phyloP scores from a whole-genome alignment of 2,888 invertebrate species.

The Anodontia alba region DNA sequence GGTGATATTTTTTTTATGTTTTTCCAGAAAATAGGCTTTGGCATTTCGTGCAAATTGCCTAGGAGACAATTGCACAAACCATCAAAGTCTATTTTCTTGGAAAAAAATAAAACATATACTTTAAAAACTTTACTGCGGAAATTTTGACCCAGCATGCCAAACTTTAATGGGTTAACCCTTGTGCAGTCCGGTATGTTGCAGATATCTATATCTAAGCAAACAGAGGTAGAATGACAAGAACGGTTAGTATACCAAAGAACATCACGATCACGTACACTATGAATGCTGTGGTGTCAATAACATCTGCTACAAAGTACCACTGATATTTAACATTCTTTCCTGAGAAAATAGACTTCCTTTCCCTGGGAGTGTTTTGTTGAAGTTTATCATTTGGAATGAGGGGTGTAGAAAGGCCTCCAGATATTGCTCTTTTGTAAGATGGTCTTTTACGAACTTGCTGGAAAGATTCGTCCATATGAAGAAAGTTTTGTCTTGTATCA shows the following conservation, averaged over 20 bases:
- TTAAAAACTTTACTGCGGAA: too few relatives aligned
- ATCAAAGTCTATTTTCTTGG: too few relatives aligned
- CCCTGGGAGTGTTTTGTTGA: not conserved
- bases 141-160: too few relatives aligned
- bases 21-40: too few relatives aligned
- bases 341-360: slow-evolving; percentile 10
- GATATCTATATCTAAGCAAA: slow-evolving; percentile 43
- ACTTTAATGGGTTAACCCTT: too few relatives aligned
- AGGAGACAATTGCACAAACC: too few relatives aligned
- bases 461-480: not conserved
- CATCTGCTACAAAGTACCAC: slow-evolving; percentile 81
- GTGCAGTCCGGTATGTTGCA: too few relatives aligned
- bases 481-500: too few relatives aligned
- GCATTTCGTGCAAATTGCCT: too few relatives aligned
- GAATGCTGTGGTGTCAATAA: slow-evolving; percentile 77
- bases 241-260: slow-evolving; percentile 74
- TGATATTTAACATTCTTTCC: slow-evolving; percentile 65
- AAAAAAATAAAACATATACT: too few relatives aligned
- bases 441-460: slow-evolving; percentile 37
- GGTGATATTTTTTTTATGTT: too few relatives aligned
- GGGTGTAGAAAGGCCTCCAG: slow-evolving; percentile 9
- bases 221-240: slow-evolving; percentile 69
- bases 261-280: slow-evolving; percentile 75
- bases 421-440: slow-evolving; percentile 55
- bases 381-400: not conserved